These are phyloP conservation scores for Germaria angustata DNA, from an alignment of 2,888 invertebrate genomes.

Conservation along the genomic window DNA sequence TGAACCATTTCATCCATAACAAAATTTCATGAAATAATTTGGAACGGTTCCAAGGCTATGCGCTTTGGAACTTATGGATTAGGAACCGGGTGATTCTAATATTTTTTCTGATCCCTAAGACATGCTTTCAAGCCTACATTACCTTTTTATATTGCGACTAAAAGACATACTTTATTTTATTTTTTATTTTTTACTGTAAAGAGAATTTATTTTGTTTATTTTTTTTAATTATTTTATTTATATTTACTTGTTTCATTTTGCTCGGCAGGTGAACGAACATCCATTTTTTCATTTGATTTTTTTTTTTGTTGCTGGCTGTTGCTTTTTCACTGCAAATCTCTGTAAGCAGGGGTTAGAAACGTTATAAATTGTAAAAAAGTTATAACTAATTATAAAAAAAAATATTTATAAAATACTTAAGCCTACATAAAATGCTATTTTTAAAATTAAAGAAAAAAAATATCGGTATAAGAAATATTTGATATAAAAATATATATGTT, in stretches of 20 bases:
- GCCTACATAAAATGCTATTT: not conserved
- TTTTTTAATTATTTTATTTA: constrained; percentile 34
- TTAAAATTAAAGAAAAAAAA: constrained; percentile 11
- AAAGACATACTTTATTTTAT: too few species aligned
- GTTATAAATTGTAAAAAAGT: constrained; percentile 53
- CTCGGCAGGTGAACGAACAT: constrained; percentile 42
- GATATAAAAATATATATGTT: constrained; percentile 1
- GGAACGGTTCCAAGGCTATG: too few species aligned
- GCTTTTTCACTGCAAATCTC: constrained; percentile 35
- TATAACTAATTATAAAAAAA: constrained; percentile 16
- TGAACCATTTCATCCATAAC: too few species aligned
- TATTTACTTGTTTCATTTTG: constrained; percentile 53
- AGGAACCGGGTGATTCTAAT: too few species aligned
- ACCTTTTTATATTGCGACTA: too few species aligned
- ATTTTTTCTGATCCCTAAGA: too few species aligned
- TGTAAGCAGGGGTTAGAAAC: constrained; percentile 45
- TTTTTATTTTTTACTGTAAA: constrained; percentile 52
- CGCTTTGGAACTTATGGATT: too few species aligned
- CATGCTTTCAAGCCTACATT: too few species aligned
- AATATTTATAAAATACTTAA: not conserved
- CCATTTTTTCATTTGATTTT: constrained; percentile 31
- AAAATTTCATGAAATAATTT: too few species aligned
- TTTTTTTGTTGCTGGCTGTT: constrained; percentile 30
- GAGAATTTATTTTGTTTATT: constrained; percentile 56
- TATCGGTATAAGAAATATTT: not conserved